A percentile compares a stretch with the other conserved stretches of the same genome.
phyloP scores from a whole-genome alignment of 1,140 invertebrate genomes.

The Hetaerina americana region DNA sequence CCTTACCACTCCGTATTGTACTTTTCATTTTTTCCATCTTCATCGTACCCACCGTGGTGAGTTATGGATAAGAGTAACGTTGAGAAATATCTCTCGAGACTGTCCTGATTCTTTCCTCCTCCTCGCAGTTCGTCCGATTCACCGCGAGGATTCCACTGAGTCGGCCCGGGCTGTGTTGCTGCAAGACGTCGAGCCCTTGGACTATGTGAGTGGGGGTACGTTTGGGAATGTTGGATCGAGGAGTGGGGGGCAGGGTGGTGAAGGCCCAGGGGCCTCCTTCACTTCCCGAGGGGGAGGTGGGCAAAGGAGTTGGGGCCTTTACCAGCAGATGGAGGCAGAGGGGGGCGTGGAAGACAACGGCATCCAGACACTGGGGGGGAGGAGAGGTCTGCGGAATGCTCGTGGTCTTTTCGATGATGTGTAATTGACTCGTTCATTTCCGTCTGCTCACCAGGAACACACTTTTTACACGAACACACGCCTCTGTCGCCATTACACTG shows the following conservation, averaged over 20 bases:
- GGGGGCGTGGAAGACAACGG: background rate
- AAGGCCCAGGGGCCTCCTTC: background rate
- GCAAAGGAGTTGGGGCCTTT: background rate
- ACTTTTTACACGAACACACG: too few relatives aligned
- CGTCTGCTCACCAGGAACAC: too few relatives aligned
- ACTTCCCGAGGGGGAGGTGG: background rate
- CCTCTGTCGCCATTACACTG: too few relatives aligned
- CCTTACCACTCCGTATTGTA: too few relatives aligned
- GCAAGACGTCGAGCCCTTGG: conserved; percentile 44
- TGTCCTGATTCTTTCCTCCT: too few relatives aligned
- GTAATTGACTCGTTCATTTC: background rate
- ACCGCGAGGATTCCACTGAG: conserved; percentile 38
- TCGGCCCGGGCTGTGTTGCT: conserved; percentile 46
- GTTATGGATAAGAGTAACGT: too few relatives aligned
- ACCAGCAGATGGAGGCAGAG: background rate
- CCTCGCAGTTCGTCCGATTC: conserved; percentile 29
- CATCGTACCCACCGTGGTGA: too few relatives aligned
- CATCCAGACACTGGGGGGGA: background rate
- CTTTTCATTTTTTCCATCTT: too few relatives aligned
- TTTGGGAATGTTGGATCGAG: conserved; percentile 29
- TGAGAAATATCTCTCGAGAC: too few relatives aligned
- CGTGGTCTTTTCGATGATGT: background rate
- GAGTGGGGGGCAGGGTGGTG: conserved; percentile 18
- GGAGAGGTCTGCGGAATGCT: background rate
- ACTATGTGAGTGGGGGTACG: conserved; percentile 40